These are phyloP conservation scores for Drosophila neonasuta DNA, from an alignment of 2,888 invertebrate species.

Conservation along the genomic window DNA sequence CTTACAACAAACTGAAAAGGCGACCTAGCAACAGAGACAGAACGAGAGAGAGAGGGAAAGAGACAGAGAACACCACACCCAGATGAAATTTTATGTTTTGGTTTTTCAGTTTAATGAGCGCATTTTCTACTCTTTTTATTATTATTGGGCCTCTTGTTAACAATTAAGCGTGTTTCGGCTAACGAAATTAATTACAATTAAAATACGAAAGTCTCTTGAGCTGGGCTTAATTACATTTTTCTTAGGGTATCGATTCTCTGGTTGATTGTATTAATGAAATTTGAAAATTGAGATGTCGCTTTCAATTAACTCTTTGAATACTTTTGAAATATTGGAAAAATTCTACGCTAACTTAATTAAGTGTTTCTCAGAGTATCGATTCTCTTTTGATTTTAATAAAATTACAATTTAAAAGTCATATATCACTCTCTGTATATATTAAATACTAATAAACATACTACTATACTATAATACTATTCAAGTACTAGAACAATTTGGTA, in stretches of 20 bases:
- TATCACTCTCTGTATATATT: neutral
- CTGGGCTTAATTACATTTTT: neutral
- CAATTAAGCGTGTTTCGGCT: neutral
- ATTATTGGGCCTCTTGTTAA: neutral
- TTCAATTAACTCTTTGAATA: neutral
- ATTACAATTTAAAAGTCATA: neutral
- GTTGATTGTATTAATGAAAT: neutral
- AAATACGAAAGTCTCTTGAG: neutral
- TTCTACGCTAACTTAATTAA: too few species aligned
- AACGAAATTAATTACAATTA: neutral
- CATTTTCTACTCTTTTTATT: neutral
- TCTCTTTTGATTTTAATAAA: too few species aligned
- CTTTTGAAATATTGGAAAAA: too few species aligned
- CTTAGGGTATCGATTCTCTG: neutral
- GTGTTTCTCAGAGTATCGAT: too few species aligned
- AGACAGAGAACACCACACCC: constrained; percentile 26
- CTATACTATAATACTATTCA: too few species aligned
- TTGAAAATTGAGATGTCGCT: neutral
- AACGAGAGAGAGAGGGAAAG: too few species aligned
- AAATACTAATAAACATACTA: too few species aligned
- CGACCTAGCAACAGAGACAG: constrained; percentile 37
- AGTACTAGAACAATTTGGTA: too few species aligned
- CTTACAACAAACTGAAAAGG: constrained; percentile 10
- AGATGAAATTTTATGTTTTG: constrained; percentile 3
- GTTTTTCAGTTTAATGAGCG: neutral